phyloP scores from a whole-genome alignment of 2,797 vertebrate species.

The Spondyliosoma cantharus region DNA sequence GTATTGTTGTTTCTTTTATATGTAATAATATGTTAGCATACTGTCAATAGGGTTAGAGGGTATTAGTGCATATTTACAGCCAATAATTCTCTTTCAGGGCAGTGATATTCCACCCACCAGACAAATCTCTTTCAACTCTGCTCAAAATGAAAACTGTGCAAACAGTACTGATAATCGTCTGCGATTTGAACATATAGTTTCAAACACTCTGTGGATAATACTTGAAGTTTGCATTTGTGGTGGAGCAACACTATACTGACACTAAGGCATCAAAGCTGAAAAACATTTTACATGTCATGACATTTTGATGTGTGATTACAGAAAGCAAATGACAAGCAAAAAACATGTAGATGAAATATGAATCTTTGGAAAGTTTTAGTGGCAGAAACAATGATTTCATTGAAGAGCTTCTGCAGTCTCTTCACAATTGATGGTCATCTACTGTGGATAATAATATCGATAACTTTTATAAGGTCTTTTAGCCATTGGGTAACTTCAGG shows the following conservation, averaged over 20 bases:
- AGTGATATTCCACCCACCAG: background rate
- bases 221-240: background rate
- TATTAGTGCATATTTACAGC: conserved; percentile 27
- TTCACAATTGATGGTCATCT: background rate
- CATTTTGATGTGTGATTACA: conserved; percentile 1
- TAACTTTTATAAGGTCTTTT: background rate
- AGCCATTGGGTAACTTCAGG: background rate
- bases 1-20: background rate
- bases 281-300: background rate
- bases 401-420: background rate
- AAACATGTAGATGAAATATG: background rate
- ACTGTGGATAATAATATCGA: background rate
- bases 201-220: conserved; percentile 6
- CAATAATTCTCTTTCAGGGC: background rate
- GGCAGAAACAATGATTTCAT: background rate
- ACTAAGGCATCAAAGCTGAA: conserved; percentile 12
- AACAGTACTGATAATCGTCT: background rate
- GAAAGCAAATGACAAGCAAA: background rate
- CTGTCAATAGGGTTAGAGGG: background rate
- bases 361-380: background rate
- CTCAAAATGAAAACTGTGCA: background rate
- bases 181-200: background rate
- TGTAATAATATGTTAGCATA: background rate
- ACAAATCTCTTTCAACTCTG: background rate
- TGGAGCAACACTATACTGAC: background rate